phyloP scores from a whole-genome alignment of 2,113 vertebrate genomes.

The Thunnus thynnus region DNA sequence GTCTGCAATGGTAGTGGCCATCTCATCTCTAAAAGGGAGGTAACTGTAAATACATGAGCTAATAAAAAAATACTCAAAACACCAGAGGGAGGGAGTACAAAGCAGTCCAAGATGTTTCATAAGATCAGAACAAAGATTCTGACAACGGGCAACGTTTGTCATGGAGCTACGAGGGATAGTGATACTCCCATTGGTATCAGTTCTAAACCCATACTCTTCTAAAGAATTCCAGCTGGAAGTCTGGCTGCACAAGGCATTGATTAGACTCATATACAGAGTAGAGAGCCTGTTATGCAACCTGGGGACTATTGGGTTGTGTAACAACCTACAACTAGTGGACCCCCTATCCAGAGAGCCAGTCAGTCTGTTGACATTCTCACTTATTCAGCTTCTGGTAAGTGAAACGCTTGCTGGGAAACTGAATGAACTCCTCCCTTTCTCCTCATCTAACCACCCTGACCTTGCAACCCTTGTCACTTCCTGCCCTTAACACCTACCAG shows the following conservation, averaged over 20 bases:
- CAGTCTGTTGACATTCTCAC: slow-evolving; percentile 56
- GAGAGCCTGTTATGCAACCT: slow-evolving; percentile 64
- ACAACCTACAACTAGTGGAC: slow-evolving; percentile 42
- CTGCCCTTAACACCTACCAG: slow-evolving; percentile 61
- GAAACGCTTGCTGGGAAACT: slow-evolving; percentile 70
- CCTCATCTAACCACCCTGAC: slow-evolving; percentile 49
- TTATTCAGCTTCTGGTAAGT: slow-evolving; percentile 71
- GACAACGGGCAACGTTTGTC: slow-evolving; percentile 41
- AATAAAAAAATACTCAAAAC: slow-evolving; percentile 19
- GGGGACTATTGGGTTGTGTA: slow-evolving; percentile 55
- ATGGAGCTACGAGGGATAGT: slow-evolving; percentile 21
- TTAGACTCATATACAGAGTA: slow-evolving; percentile 37
- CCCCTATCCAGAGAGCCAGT: slow-evolving; percentile 43
- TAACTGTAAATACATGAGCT: slow-evolving; percentile 26
- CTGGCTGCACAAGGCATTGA: slow-evolving; percentile 54
- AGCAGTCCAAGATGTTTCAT: slow-evolving; percentile 40
- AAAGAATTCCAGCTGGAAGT: slow-evolving; percentile 67
- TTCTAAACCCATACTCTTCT: slow-evolving; percentile 43
- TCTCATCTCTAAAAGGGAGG: background rate
- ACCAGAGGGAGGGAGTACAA: slow-evolving; percentile 8
- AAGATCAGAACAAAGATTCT: slow-evolving; percentile 44
- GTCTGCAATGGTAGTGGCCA: background rate
- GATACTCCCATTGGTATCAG: slow-evolving; percentile 69
- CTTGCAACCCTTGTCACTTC: slow-evolving; percentile 54
- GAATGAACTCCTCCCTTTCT: slow-evolving; percentile 64